Percentiles rank a stretch among this genome's conserved stretches.
These are phyloP conservation scores for Nomada fucata DNA, from an alignment of 2,888 invertebrate genomes.

Conservation along the genomic window DNA sequence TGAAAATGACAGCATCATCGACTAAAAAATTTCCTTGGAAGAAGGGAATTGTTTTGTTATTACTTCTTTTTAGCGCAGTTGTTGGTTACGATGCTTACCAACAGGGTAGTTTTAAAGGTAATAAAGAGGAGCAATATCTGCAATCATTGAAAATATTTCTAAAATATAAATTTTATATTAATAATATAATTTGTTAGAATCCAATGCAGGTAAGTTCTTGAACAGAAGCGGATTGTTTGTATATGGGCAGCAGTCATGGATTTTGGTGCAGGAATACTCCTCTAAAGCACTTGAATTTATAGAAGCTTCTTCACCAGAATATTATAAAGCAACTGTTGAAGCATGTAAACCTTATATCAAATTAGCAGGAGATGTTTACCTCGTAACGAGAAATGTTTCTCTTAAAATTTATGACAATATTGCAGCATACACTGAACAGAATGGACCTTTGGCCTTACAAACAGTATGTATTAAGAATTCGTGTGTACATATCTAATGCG, in stretches of 20 bases:
- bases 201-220: slow-evolving; percentile 88
- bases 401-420: slow-evolving; percentile 85
- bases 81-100: slow-evolving; percentile 88
- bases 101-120: slow-evolving; percentile 89
- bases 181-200: slow-evolving; percentile 84
- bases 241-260: slow-evolving; percentile 88
- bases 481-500: not conserved
- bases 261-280: slow-evolving; percentile 86
- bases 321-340: slow-evolving; percentile 86
- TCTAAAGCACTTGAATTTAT: slow-evolving; percentile 88
- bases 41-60: slow-evolving; percentile 87
- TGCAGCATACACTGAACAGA: slow-evolving; percentile 85
- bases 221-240: slow-evolving; percentile 88
- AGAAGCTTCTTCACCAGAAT: slow-evolving; percentile 89
- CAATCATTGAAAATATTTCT: slow-evolving; percentile 14
- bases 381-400: slow-evolving; percentile 85
- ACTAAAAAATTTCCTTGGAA: slow-evolving; percentile 87
- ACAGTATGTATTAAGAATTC: slow-evolving; percentile 84
- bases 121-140: slow-evolving; percentile 75
- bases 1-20: slow-evolving; percentile 85
- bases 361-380: slow-evolving; percentile 86
- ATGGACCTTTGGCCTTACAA: slow-evolving; percentile 85
- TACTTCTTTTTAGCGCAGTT: slow-evolving; percentile 87
- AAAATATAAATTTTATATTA: slow-evolving; percentile 6
- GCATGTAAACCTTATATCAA: slow-evolving; percentile 87